These are phyloP conservation scores for Psophia crepitans DNA, from an alignment of 2,113 vertebrate genomes.

Conservation along the genomic window DNA sequence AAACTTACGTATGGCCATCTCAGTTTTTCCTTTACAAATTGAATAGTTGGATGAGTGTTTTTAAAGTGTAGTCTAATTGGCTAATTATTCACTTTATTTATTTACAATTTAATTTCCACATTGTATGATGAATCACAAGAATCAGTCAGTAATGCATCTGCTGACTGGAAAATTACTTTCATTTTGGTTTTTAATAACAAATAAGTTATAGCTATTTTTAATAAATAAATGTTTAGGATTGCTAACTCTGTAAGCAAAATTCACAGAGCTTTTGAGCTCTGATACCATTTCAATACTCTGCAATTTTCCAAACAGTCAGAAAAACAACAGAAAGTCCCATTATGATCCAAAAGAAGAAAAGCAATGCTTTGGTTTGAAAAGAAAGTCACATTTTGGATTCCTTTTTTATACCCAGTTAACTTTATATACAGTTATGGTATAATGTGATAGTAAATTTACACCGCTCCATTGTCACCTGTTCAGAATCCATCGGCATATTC, in stretches of 20 bases:
- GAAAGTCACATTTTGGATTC: background rate
- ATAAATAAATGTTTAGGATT: background rate
- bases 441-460: background rate
- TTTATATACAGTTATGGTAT: background rate
- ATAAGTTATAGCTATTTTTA: background rate
- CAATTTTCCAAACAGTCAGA: background rate
- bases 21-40: background rate
- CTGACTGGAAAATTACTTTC: background rate
- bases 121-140: background rate
- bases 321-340: background rate
- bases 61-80: background rate
- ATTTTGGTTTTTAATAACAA: background rate
- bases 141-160: background rate
- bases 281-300: background rate
- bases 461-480: background rate
- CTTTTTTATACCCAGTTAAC: slow-evolving; percentile 5
- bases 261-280: background rate
- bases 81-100: background rate
- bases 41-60: background rate
- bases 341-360: background rate
- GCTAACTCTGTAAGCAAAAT: background rate
- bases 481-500: background rate
- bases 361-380: background rate
- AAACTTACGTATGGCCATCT: background rate
- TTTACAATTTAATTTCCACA: background rate